Conservation (phyloP, 2,888 invertebrate genomes). For the Agrochola circellaris region DNA sequence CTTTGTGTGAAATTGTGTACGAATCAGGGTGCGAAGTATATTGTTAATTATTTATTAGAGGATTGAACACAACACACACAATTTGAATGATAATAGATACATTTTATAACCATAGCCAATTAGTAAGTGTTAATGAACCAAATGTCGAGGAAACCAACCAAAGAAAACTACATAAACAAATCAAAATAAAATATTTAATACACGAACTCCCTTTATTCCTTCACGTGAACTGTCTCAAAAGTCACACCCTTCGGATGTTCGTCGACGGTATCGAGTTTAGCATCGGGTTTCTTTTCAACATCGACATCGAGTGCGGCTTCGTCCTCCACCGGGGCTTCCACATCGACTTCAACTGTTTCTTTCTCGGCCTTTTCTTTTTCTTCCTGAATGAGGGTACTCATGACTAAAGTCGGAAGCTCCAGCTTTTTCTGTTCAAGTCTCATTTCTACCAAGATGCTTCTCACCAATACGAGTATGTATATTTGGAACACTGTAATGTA, state of each 20-base stretch:
- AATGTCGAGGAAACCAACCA: not conserved
- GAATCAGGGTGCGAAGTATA: not conserved
- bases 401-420: conserved; percentile 65
- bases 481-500: conserved; percentile 77
- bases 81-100: not conserved
- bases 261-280: conserved; percentile 62
- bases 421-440: conserved; percentile 65
- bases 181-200: conserved; percentile 35
- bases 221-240: conserved; percentile 33
- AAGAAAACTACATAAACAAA: not conserved
- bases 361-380: conserved; percentile 41
- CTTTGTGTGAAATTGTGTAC: not conserved
- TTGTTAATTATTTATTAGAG: not conserved
- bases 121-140: not conserved
- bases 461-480: conserved; percentile 78
- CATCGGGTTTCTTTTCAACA: conserved; percentile 40
- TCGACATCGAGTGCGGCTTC: conserved; percentile 25
- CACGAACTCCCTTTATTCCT: not conserved
- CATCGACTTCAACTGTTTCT: conserved; percentile 46
- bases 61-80: not conserved
- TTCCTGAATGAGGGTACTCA: conserved; percentile 68
- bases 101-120: not conserved
- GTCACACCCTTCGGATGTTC: conserved; percentile 66
- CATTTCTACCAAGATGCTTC: conserved; percentile 80
- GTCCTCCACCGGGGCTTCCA: conserved; percentile 59